Percentiles rank a stretch among this genome's conserved stretches.
Evolutionary conservation across 2,113 vertebrate genomes (phyloP).

Genomic region (Speoplatyrhinus poulsoni): DNA sequence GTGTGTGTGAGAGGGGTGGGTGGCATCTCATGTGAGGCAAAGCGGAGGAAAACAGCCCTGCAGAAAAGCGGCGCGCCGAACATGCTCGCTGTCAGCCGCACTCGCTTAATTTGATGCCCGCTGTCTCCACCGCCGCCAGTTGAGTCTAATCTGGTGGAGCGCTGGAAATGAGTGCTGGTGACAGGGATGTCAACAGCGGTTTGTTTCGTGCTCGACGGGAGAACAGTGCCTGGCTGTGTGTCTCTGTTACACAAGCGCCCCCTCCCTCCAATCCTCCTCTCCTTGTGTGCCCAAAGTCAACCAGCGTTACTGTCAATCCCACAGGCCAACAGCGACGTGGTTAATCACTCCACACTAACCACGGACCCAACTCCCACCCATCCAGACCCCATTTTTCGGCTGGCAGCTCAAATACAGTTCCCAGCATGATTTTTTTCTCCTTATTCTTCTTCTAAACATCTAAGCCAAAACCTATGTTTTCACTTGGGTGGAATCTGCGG

Average conservation of each 20-base stretch:
- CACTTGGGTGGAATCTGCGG: constrained; percentile 28
- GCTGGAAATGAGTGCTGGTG: constrained; percentile 74
- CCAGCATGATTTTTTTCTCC: constrained; percentile 24
- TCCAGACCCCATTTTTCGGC: constrained; percentile 2
- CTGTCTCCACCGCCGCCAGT: constrained; percentile 52
- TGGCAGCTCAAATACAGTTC: constrained; percentile 56
- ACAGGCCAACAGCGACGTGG: no score
- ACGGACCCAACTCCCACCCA: no score
- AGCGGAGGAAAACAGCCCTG: constrained; percentile 63
- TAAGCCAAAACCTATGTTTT: constrained; percentile 34
- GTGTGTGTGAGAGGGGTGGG: neutral
- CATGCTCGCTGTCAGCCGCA: constrained; percentile 75
- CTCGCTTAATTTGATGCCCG: constrained; percentile 2
- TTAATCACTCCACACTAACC: no score
- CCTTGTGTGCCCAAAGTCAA: neutral
- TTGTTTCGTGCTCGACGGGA: constrained; percentile 71
- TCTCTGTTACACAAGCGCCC: constrained; percentile 44
- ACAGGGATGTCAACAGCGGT: constrained; percentile 79
- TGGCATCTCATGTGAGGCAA: neutral
- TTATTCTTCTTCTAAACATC: constrained; percentile 22
- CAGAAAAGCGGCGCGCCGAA: constrained; percentile 59
- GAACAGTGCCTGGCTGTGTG: constrained; percentile 77
- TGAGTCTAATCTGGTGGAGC: constrained; percentile 72
- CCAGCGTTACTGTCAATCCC: no score
- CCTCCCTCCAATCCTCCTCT: neutral